These are phyloP conservation scores for Glyphotaelius pellucidus DNA, from an alignment of 2,888 invertebrate genomes.

Conservation along the genomic window DNA sequence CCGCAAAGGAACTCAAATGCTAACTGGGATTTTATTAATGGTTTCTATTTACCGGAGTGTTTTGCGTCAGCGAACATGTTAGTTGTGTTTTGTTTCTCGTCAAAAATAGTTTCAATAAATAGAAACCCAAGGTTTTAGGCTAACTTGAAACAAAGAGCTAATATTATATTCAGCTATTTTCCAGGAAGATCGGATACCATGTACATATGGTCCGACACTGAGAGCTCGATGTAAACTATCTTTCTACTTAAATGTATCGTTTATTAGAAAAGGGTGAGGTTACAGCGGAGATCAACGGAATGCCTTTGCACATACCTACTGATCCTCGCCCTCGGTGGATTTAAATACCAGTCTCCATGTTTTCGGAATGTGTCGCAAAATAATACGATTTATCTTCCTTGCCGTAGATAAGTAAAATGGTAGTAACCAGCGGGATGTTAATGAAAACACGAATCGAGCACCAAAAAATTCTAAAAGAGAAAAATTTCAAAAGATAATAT, in stretches of 20 bases:
- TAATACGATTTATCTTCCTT: not conserved
- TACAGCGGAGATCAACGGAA: no score
- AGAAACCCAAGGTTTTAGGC: not conserved
- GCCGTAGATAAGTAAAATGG: no score
- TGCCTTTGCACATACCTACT: not conserved
- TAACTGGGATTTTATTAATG: not conserved
- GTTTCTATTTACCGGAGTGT: not conserved
- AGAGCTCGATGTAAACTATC: not conserved
- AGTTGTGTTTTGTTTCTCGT: not conserved
- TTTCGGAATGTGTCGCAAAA: not conserved
- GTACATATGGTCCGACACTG: no score
- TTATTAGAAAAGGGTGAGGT: no score
- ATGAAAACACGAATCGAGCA: no score
- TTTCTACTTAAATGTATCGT: not conserved
- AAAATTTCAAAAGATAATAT: no score
- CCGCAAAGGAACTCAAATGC: constrained; percentile 13
- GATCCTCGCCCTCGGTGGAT: not conserved
- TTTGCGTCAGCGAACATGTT: not conserved
- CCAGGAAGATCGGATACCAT: not conserved
- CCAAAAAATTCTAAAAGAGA: no score
- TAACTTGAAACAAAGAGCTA: not conserved
- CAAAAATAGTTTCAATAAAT: not conserved
- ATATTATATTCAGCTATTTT: not conserved
- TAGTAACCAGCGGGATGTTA: no score
- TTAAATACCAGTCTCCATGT: not conserved